Evolutionary conservation across 2,797 vertebrate genomes (phyloP).

Genomic region (Sebastes minor): DNA sequence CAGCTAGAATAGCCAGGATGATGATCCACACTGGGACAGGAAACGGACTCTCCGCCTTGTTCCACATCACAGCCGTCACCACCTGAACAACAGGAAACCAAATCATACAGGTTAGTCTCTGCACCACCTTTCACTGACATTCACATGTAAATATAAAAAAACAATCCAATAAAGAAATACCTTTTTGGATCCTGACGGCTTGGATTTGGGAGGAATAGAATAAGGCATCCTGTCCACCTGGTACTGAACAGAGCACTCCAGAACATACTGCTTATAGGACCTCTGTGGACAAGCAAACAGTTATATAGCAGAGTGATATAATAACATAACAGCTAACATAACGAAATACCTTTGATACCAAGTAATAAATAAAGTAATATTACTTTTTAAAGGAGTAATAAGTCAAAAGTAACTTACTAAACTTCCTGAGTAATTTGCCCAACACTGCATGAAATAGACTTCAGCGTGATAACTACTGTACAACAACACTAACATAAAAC

Average conservation of each 20-base stretch:
- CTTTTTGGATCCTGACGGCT: slow-evolving; percentile 82
- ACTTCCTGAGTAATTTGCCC: too few species aligned
- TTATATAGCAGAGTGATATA: neutral
- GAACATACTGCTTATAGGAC: slow-evolving; percentile 77
- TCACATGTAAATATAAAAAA: neutral
- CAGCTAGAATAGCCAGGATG: slow-evolving; percentile 88
- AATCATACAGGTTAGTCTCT: neutral
- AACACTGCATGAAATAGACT: neutral
- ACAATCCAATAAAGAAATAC: slow-evolving; percentile 49
- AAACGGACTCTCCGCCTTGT: slow-evolving; percentile 83
- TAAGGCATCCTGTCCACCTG: slow-evolving; percentile 88
- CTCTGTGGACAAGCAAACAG: slow-evolving; percentile 69
- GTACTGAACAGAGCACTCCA: slow-evolving; percentile 89
- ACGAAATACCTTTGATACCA: too few species aligned
- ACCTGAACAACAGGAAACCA: slow-evolving; percentile 72
- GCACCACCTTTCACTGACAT: neutral
- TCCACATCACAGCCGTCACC: slow-evolving; percentile 85
- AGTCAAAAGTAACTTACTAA: too few species aligned
- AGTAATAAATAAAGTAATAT: too few species aligned
- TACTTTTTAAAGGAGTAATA: too few species aligned
- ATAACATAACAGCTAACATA: too few species aligned
- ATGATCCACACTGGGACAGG: slow-evolving; percentile 92
- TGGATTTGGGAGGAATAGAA: slow-evolving; percentile 81
- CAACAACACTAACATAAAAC: neutral
- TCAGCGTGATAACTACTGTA: neutral